Evolutionary conservation across 2,113 vertebrate species (phyloP), one percentile per base, ranked within the genome.

Genomic region (Sinosuthora webbiana): DNA sequence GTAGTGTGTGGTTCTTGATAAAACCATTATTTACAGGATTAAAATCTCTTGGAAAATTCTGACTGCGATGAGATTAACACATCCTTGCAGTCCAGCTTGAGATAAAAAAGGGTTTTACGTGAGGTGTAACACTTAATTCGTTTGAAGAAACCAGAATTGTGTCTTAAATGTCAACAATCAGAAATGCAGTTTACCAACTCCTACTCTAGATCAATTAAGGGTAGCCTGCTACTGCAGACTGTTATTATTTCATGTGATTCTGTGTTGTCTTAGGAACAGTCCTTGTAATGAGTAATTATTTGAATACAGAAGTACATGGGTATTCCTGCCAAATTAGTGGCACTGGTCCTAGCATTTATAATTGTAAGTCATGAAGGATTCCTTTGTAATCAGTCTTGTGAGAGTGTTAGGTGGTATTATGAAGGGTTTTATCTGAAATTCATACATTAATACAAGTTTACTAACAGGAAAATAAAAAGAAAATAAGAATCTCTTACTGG

Each of bases 1-100:
- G 87, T 65, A 1, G 0, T 95, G 69, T 88, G 87, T 71, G 50
- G 78, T 82, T 95, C 92, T 91, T 96, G 96, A 97, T 95, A 89
- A 96, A 96, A 88, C 81, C 65, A 90, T 94, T 97, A 96, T 94
- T 95, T 96, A 89, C 69, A 91, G 84, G 90, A 97, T 84, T 95
- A 95, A 96, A 96, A 96, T 94, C 55, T 96, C 81, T 55, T 77
- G 47, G 90, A 64, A 93, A 93, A 96, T 94, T 94, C 23, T 11
- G 7, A 70, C 83, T 77, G 50, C 27, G 41, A 73, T 77, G 81
- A 89, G 70, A 93, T 88, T 82, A 91, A 50, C 47, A 78, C 24
- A 67, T 0, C 2, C 31, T 81, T 62, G 13, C 22, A 39, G 39
- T 57, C 57, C 37, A 70, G 7, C 1, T 64, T 91, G 73, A 47